Base-by-base conservation (phyloP, 1,140 invertebrate genomes). In the Eufriesea mexicana region DNA sequence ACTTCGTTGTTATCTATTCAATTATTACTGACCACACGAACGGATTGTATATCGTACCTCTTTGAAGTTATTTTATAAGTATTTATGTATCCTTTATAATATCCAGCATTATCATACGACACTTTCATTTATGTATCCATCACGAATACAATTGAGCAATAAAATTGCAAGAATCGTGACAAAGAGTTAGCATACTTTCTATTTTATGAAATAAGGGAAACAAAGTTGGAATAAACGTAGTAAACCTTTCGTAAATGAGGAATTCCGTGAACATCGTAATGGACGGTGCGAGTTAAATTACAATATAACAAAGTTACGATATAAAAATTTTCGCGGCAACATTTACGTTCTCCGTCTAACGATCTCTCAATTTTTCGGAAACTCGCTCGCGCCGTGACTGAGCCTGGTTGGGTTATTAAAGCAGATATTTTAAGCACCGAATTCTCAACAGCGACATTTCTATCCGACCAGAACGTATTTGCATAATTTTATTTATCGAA, bases 401-500 rank as follows among this genome's bases (percentile, higher is more conserved):
- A 84, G 84, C 20, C 74, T 90, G 4, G 88, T 85, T 68, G 67
- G 87, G 10, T 18, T 92, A n/a, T 85, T 86, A 14, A 84, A 72
- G 55, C 66, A 25, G 61, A 86, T 42, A 64, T 86, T 28, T 61
- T 71, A 0, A 88, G 85, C 28, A 18, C 28, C 5, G 79, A 78
- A 51, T 81, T 84, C 47, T 25, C 75, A 1, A 25, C 70, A 14
- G 18, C 89, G 0, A 35, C 83, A 20, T 14, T 86, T 9, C 16
- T 89, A 85, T 47, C 76, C 87, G 18, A 64, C 59, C 16, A 70
- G 72, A 20, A 87, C 84, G 64, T 68, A 85, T 14, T 5, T 86
- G 14, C 84, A 91, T 72, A 89, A 83, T 25, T 90, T 85, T 64
- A 18, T 87, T 28, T 91, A 86, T 68, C n/a, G n/a, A n/a, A n/a